phyloP scores from a whole-genome alignment of 2,888 invertebrate species.

The Ceraclea dissimilis region DNA sequence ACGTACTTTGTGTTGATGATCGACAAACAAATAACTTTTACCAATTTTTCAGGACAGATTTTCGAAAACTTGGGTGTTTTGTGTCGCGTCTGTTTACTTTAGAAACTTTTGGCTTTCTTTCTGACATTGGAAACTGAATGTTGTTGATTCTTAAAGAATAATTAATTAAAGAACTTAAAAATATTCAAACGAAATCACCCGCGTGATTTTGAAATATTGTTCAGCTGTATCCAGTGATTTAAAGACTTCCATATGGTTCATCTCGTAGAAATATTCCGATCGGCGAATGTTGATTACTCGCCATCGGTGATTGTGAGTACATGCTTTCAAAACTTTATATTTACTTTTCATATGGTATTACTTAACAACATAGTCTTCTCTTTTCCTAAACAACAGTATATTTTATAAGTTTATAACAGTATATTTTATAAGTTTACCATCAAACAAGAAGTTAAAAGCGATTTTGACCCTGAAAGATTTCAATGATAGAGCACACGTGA shows the following conservation, averaged over 20 bases:
- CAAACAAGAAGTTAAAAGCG: too few species aligned
- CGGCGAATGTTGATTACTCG: slow-evolving; percentile 71
- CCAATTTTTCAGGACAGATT: not conserved
- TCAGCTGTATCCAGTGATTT: slow-evolving; percentile 13
- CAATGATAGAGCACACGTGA: slow-evolving; percentile 24
- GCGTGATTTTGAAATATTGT: slow-evolving; percentile 9
- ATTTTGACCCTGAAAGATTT: slow-evolving; percentile 15
- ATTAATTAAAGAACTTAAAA: not conserved
- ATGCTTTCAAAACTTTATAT: not conserved
- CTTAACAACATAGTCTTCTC: too few species aligned
- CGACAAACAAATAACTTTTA: not conserved
- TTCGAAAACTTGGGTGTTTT: slow-evolving; percentile 4
- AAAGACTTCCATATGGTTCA: slow-evolving; percentile 71
- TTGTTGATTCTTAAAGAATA: too few species aligned
- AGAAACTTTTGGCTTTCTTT: too few species aligned
- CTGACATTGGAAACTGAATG: too few species aligned
- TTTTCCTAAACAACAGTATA: too few species aligned
- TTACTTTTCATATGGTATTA: too few species aligned
- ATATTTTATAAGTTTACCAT: too few species aligned
- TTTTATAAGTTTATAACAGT: too few species aligned
- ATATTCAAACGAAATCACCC: not conserved
- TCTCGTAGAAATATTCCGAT: slow-evolving; percentile 72
- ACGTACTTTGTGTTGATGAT: slow-evolving; percentile 1
- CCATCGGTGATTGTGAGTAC: slow-evolving; percentile 67
- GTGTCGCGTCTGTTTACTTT: not conserved